Percentiles rank a stretch among this genome's conserved stretches.
phyloP scores from a whole-genome alignment of 2,888 invertebrate species.

The Branchellion lobata region DNA sequence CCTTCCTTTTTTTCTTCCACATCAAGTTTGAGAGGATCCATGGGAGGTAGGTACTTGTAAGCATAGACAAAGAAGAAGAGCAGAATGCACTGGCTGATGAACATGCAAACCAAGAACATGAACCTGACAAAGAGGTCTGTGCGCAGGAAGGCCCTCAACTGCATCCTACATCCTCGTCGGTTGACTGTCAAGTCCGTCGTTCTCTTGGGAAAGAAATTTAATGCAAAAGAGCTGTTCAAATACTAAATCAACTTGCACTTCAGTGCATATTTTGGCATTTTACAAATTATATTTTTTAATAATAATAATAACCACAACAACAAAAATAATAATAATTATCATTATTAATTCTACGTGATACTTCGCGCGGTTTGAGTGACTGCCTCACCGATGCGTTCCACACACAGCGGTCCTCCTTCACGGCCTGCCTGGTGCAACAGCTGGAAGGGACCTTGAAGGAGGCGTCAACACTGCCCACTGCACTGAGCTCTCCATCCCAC shows the following conservation, averaged over 20 bases:
- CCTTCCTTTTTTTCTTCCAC: neutral
- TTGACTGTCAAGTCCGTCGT: constrained; percentile 18
- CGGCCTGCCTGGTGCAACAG: constrained; percentile 5
- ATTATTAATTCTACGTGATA: too few relatives aligned
- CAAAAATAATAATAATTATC: too few relatives aligned
- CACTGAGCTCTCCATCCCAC: constrained; percentile 26
- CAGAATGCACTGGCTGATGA: neutral
- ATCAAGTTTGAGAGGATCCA: neutral
- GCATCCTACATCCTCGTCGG: constrained; percentile 10
- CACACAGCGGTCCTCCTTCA: neutral
- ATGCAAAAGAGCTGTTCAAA: neutral
- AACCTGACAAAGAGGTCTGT: neutral
- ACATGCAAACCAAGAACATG: neutral
- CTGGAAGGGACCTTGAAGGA: constrained; percentile 25
- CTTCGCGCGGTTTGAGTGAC: too few relatives aligned
- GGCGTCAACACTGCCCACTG: neutral
- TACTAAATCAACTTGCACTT: neutral
- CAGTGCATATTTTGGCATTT: neutral
- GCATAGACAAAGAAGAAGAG: constrained; percentile 2
- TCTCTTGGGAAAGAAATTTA: neutral
- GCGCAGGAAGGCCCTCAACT: neutral
- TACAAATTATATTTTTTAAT: too few relatives aligned
- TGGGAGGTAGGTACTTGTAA: constrained; percentile 2
- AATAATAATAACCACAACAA: too few relatives aligned
- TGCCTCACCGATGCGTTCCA: too few relatives aligned